A percentile compares a stretch with the other conserved stretches of the same genome.
These are phyloP conservation scores for Cyprinella venusta DNA, from an alignment of 2,797 vertebrate species.

Conservation along the genomic window DNA sequence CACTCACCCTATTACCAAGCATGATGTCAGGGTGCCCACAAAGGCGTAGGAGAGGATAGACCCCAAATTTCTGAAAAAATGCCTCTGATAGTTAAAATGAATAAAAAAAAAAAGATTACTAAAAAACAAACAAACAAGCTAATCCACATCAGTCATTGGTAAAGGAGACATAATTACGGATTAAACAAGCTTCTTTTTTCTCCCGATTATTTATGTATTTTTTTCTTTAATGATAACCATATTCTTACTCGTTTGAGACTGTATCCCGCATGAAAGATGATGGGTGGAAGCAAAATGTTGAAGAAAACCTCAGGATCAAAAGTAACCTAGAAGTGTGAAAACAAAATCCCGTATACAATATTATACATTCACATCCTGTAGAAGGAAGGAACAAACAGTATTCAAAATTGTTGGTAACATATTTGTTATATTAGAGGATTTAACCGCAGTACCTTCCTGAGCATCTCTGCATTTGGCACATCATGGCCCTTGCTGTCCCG, in stretches of 20 bases:
- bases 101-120: neutral
- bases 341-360: neutral
- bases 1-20: constrained; percentile 92
- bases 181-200: neutral
- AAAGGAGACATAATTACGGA: neutral
- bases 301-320: constrained; percentile 99
- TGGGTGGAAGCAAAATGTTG: constrained; percentile 97
- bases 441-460: constrained; percentile 85
- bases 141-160: neutral
- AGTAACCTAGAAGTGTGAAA: constrained; percentile 82
- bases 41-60: constrained; percentile 96
- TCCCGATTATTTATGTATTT: neutral
- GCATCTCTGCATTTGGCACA: constrained; percentile 93
- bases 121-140: neutral
- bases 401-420: neutral
- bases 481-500: constrained; percentile 86
- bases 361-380: neutral
- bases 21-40: constrained; percentile 93
- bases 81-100: constrained; percentile 80
- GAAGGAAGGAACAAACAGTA: neutral
- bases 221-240: neutral
- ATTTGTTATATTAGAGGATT: neutral
- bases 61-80: constrained; percentile 97
- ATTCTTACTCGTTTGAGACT: constrained; percentile 93
- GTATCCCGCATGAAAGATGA: constrained; percentile 98